These are phyloP conservation scores for Bradypodion pumilum DNA, from an alignment of 2,797 vertebrate species.

Conservation along the genomic window DNA sequence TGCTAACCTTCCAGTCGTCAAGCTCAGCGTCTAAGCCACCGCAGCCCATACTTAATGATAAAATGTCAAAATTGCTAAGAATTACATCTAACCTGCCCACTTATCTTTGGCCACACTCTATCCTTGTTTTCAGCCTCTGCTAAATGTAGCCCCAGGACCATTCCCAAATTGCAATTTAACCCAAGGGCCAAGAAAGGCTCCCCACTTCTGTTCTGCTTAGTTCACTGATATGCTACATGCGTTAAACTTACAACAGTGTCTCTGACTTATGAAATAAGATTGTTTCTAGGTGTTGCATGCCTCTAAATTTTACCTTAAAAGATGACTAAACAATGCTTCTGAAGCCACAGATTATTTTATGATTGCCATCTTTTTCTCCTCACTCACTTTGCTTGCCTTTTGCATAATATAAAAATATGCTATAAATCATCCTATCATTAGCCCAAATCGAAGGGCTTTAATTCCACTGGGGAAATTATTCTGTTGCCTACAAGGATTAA, in stretches of 20 bases:
- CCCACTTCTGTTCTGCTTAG: neutral
- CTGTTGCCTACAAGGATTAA: slow-evolving; percentile 50
- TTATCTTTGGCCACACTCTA: neutral
- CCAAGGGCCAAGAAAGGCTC: too few relatives aligned
- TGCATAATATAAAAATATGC: slow-evolving; percentile 47
- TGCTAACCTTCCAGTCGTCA: too few relatives aligned
- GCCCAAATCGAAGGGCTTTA: slow-evolving; percentile 47
- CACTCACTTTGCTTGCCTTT: slow-evolving; percentile 23
- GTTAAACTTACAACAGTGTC: neutral
- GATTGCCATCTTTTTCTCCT: slow-evolving; percentile 35
- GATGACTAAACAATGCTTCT: slow-evolving; percentile 39
- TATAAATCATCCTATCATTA: slow-evolving; percentile 50
- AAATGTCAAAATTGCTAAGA: neutral
- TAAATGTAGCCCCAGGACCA: too few relatives aligned
- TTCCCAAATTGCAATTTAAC: too few relatives aligned
- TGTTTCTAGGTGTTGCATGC: neutral
- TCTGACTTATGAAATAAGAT: neutral
- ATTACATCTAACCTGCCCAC: neutral
- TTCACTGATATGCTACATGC: neutral
- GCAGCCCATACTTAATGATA: too few relatives aligned
- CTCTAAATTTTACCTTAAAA: slow-evolving; percentile 18
- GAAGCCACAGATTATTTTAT: slow-evolving; percentile 17
- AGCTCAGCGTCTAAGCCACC: too few relatives aligned
- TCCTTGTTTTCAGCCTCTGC: too few relatives aligned
- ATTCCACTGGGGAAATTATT: slow-evolving; percentile 51